Conservation (phyloP, 2,888 invertebrate genomes). For the Drosophila tanythrix region DNA sequence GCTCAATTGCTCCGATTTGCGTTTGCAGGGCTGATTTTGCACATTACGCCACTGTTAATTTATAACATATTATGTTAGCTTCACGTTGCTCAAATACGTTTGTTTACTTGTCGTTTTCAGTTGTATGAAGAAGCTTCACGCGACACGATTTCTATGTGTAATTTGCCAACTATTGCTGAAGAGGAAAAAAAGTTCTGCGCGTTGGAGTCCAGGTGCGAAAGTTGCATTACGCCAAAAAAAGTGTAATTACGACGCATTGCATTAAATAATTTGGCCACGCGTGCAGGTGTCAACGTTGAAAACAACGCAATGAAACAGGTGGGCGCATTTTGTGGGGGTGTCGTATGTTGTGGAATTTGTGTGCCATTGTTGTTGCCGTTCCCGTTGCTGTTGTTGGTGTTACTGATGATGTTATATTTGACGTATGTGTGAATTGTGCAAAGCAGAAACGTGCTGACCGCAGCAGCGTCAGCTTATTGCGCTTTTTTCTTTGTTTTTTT, state of each 20-base stretch:
- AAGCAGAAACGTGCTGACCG: conserved; percentile 25
- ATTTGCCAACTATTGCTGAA: conserved; percentile 9
- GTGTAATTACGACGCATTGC: conserved; percentile 54
- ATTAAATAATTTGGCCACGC: conserved; percentile 59
- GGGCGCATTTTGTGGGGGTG: conserved; percentile 58
- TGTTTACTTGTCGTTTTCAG: conserved; percentile 55
- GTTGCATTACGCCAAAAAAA: conserved; percentile 42
- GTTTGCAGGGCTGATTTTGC: conserved; percentile 23
- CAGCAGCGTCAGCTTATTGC: conserved; percentile 27
- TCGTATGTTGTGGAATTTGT: conserved; percentile 44
- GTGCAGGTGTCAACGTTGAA: conserved; percentile 39
- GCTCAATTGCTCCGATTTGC: conserved; percentile 7
- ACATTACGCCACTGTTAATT: conserved; percentile 13
- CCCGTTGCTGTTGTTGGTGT: conserved; percentile 15
- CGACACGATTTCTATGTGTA: conserved; percentile 25
- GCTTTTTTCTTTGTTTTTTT: conserved; percentile 18
- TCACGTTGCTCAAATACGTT: conserved; percentile 48
- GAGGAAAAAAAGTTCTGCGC: conserved; percentile 31
- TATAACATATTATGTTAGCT: conserved; percentile 13
- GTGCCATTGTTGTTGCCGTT: conserved; percentile 22
- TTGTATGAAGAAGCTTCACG: conserved; percentile 49
- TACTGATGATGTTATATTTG: conserved; percentile 57
- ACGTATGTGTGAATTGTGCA: conserved; percentile 44
- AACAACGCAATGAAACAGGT: conserved; percentile 59
- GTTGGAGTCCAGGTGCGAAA: conserved; percentile 41